phyloP scores from a whole-genome alignment of 2,888 invertebrate genomes.

The Operophtera brumata region DNA sequence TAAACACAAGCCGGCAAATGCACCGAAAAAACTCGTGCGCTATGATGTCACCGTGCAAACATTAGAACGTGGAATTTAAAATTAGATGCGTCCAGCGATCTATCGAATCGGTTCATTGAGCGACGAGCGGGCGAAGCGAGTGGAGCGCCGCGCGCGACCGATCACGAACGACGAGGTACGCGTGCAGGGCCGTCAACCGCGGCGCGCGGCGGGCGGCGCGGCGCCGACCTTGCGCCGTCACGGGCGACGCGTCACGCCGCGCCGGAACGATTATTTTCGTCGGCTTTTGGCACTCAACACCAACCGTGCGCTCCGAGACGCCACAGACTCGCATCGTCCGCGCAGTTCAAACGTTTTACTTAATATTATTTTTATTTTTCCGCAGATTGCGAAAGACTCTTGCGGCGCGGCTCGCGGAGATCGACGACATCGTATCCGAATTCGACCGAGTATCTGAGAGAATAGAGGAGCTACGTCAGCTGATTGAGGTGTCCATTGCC shows the following conservation, averaged over 20 bases:
- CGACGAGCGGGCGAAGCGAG: conserved; percentile 77
- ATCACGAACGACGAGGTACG: conserved; percentile 72
- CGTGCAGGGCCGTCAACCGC: conserved; percentile 42
- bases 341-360: conserved; percentile 48
- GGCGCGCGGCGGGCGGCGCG: conserved; percentile 41
- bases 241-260: conserved; percentile 67
- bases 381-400: conserved; percentile 90
- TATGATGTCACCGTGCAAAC: conserved; percentile 78
- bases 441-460: conserved; percentile 87
- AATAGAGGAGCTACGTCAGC: conserved; percentile 85
- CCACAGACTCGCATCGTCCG: conserved; percentile 48
- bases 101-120: conserved; percentile 73
- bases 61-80: conserved; percentile 71
- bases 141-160: conserved; percentile 73
- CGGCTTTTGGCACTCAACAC: conserved; percentile 71
- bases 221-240: conserved; percentile 73
- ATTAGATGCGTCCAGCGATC: conserved; percentile 71
- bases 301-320: conserved; percentile 49
- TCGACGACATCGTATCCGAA: conserved; percentile 87
- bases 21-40: conserved; percentile 67
- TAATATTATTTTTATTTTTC: conserved; percentile 52
- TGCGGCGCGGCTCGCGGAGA: conserved; percentile 87
- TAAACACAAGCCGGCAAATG: conserved; percentile 70
- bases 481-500: conserved; percentile 83
- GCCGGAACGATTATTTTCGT: conserved; percentile 74